Evolutionary conservation across 2,797 vertebrate genomes (phyloP), one percentile per base, ranked within the genome.

Genomic region (Phataginus tetradactyla): DNA sequence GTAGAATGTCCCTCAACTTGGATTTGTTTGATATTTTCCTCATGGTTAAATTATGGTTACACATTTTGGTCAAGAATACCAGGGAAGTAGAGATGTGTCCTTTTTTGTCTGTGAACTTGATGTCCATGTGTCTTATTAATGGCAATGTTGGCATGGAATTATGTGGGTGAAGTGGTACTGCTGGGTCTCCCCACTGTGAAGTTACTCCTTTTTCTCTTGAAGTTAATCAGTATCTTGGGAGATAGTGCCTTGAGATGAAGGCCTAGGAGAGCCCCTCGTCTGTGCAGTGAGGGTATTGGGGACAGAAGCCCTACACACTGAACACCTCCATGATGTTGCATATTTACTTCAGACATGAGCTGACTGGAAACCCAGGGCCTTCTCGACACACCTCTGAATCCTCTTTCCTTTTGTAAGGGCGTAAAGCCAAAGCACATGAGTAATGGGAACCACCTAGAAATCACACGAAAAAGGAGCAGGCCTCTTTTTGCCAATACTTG

Each of bases 241-340:
- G 32, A 13, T 12, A 4, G 39, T 20, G 27, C 13, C 45, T 92
- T 51, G 27, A 78, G 21, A 4, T 23, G 66, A 90, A 74, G 39
- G 14, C 4, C 20, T 5, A 20, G 21, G 1, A 63, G 20, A 45
- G 45, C 71, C n/a, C 42, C 57, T 78, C 3, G 0, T 68, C 37
- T 80, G 29, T 42, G 0, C 0, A 80, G 42, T 32, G 72, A 87
- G n/a, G 34, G 14, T 55, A 11, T 11, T 85, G 57, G 51, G 37
- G 45, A 32, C 0, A 0, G 29, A 39, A 9, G 18, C 32, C 45
- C 34, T 7, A 1, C 4, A 59, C 25, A 11, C 11, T 7, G 5
- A 42, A 78, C 7, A 0, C 25, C 74, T 20, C 1, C 1, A 12
- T 0, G 7, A 3, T 2, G 11, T 23, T 25, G 15, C 20, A 3